Evolutionary conservation across 2,113 vertebrate species (phyloP).

Genomic region (Rhadina sibilatrix): DNA sequence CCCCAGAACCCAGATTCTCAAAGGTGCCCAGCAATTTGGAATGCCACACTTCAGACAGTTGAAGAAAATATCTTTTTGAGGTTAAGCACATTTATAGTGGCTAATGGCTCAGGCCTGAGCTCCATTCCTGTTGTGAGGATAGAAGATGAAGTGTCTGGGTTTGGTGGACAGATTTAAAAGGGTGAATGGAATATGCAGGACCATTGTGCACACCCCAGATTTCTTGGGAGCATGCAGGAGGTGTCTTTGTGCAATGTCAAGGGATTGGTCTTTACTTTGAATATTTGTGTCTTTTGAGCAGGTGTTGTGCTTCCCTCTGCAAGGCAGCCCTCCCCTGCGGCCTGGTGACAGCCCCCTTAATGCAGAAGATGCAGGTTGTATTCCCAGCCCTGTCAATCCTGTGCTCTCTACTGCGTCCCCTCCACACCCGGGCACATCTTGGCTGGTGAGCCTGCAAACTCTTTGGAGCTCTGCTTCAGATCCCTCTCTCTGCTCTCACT

Average conservation of each 20-base stretch:
- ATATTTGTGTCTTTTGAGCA: slow-evolving; percentile 32
- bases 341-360: slow-evolving; percentile 24
- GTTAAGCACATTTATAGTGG: neutral
- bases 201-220: neutral
- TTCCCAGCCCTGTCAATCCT: slow-evolving; percentile 53
- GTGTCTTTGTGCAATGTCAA: neutral
- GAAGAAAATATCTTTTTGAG: neutral
- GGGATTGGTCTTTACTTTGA: neutral
- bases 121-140: neutral
- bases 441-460: neutral
- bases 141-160: neutral
- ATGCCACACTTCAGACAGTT: neutral
- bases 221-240: neutral
- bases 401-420: rapidly evolving
- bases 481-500: neutral
- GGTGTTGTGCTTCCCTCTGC: slow-evolving; percentile 11
- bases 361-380: neutral
- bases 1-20: neutral
- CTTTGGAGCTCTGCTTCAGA: neutral
- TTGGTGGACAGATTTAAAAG: rapidly evolving
- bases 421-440: neutral
- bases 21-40: neutral
- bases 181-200: neutral
- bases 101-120: neutral
- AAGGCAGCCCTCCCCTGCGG: neutral